Conservation (phyloP, 2,888 invertebrate species). For the Anthrax anthrax region DNA sequence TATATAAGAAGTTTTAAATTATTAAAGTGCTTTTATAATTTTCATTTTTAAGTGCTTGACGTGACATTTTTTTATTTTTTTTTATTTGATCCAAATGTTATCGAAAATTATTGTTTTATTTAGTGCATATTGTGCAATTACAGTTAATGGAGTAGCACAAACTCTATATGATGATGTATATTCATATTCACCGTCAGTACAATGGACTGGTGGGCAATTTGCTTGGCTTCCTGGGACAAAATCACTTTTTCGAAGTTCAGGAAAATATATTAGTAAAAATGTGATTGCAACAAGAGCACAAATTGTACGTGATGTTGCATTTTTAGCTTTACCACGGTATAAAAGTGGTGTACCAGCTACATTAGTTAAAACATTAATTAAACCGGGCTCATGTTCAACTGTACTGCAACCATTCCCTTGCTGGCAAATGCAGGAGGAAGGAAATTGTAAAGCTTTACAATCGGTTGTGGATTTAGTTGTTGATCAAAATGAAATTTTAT, state of each 20-base stretch:
- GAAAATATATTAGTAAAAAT: conserved; percentile 42
- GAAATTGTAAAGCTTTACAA: conserved; percentile 48
- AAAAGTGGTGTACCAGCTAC: conserved; percentile 53
- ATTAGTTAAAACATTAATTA: conserved; percentile 41
- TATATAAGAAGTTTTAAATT: too few relatives aligned
- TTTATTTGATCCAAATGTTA: background rate
- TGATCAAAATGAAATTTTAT: conserved; percentile 49
- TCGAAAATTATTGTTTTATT: background rate
- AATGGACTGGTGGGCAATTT: conserved; percentile 36
- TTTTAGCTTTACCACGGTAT: conserved; percentile 42
- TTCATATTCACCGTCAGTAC: conserved; percentile 19
- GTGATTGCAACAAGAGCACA: conserved; percentile 45
- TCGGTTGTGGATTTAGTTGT: conserved; percentile 53
- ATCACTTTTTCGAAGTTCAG: conserved; percentile 41
- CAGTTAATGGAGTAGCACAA: background rate
- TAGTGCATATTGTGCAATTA: background rate
- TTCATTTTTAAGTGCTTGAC: too few relatives aligned
- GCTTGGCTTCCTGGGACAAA: conserved; percentile 40
- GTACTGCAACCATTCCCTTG: conserved; percentile 46
- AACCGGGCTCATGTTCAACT: conserved; percentile 36
- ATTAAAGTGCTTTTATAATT: too few relatives aligned
- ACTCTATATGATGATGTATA: conserved; percentile 21
- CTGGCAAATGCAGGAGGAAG: conserved; percentile 48
- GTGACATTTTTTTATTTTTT: too few relatives aligned
- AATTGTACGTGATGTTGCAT: conserved; percentile 40